Base-by-base conservation (phyloP, 2,888 invertebrate genomes). In the Meandrusa payeni region DNA sequence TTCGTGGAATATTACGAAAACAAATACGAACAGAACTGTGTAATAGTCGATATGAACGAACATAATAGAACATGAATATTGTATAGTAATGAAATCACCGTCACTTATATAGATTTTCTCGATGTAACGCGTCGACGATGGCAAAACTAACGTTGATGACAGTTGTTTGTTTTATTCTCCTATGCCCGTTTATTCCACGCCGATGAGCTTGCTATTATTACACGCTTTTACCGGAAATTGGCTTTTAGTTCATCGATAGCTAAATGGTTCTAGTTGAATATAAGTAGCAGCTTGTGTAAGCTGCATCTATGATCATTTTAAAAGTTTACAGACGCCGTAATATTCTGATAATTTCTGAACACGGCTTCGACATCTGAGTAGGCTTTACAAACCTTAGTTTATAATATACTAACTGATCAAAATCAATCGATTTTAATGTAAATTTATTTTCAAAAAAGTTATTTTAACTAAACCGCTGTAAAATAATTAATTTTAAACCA, bases 121-220 rank as follows among this genome's bases (percentile, higher is more conserved):
- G 22, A 41, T 20, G 20, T 23, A 33, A 27, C 13, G 39, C 20
- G 6, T 27, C 38, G 40, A 50, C 42, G 43, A 51, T 59, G 51
- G 62, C 59, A 52, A 61, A 70, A 64, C 69, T 74, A 72, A 65
- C 69, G 73, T 65, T 82, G 82, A 83, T 80, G 77, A 80, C 75
- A 79, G 69, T 83, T 85, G 79, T 83, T 72, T 81, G 77, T 80
- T 82, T 80, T 78, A 81, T 79, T 77, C 69, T 66, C 59, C 61
- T 59, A 53, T 53, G 64, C 71, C 72, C 77, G 73, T 80, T 82
- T 74, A 63, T 59, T 59, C 57, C 52, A 59, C 63, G 60, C 64
- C 65, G 69, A 70, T 77, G 76, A 76, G 63, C 75, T 79, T 62
- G 54, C 64, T 60, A 67, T 63, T 63, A 73, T 68, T 64, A 64